Evolutionary conservation across 2,797 vertebrate genomes (phyloP).

Genomic region (Melanotaenia maccullochi): DNA sequence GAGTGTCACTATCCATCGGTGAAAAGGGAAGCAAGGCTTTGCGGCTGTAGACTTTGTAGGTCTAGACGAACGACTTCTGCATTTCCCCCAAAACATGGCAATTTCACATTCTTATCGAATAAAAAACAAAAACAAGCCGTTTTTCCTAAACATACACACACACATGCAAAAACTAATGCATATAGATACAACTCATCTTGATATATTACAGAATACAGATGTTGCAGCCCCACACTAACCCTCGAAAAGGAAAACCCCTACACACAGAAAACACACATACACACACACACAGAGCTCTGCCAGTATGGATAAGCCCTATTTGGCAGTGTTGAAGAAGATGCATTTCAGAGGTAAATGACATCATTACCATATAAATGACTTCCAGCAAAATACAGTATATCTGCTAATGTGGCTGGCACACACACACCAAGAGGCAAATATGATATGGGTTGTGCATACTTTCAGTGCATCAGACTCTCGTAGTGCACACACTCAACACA

Average conservation of each 20-base stretch:
- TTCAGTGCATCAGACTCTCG: slow-evolving; percentile 27
- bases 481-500: neutral
- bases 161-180: slow-evolving; percentile 21
- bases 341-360: slow-evolving; percentile 86
- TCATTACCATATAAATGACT: slow-evolving; percentile 90
- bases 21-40: slow-evolving; percentile 36
- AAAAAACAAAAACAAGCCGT: slow-evolving; percentile 14
- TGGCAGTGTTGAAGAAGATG: slow-evolving; percentile 80
- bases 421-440: slow-evolving; percentile 39
- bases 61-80: slow-evolving; percentile 52
- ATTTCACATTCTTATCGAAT: slow-evolving; percentile 55
- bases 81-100: slow-evolving; percentile 43
- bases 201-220: slow-evolving; percentile 64
- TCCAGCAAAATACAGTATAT: slow-evolving; percentile 79
- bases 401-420: slow-evolving; percentile 79
- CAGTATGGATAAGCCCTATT: slow-evolving; percentile 77
- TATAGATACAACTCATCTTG: slow-evolving; percentile 57
- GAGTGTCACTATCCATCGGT: slow-evolving; percentile 16
- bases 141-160: neutral
- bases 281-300: slow-evolving; percentile 37
- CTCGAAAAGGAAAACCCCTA: slow-evolving; percentile 21
- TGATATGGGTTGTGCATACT: slow-evolving; percentile 35
- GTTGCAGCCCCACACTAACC: slow-evolving; percentile 35
- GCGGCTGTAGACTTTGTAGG: slow-evolving; percentile 30
- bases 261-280: slow-evolving; percentile 34